phyloP scores from a whole-genome alignment of 2,113 vertebrate genomes.

The Ciconia stormi region DNA sequence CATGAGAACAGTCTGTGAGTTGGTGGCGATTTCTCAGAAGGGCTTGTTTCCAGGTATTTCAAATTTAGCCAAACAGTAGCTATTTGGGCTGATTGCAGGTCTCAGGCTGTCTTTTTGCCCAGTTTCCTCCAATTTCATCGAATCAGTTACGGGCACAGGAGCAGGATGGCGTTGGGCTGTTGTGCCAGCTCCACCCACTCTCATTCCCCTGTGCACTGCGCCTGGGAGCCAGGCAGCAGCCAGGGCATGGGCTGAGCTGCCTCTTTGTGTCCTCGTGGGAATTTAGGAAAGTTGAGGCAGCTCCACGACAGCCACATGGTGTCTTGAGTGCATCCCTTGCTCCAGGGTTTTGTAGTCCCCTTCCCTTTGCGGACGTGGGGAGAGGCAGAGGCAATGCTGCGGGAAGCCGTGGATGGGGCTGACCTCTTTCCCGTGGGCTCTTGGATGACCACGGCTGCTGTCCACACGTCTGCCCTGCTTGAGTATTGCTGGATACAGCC shows the following conservation, averaged over 20 bases:
- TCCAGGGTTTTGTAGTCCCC: not conserved
- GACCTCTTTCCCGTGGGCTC: not conserved
- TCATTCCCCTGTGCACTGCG: not conserved
- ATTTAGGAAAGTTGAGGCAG: not conserved
- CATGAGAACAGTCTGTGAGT: not conserved
- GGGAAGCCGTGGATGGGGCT: not conserved
- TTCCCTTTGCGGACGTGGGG: not conserved
- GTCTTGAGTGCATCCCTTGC: not conserved
- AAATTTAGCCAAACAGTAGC: not conserved
- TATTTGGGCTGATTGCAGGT: not conserved
- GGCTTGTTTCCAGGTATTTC: not conserved
- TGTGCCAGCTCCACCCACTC: accelerated
- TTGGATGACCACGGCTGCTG: not conserved
- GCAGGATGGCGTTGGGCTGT: not conserved
- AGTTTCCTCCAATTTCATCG: not conserved
- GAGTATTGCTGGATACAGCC: not conserved
- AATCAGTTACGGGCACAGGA: not conserved
- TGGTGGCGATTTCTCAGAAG: not conserved
- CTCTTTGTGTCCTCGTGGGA: not conserved
- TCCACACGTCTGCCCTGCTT: not conserved
- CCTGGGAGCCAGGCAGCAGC: not conserved
- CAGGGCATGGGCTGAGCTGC: not conserved
- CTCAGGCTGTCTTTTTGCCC: not conserved
- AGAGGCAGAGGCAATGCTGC: not conserved
- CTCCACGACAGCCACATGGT: accelerated